A percentile compares a stretch with the other conserved stretches of the same genome.
phyloP scores from a whole-genome alignment of 2,888 invertebrate genomes.

The Tolmerus cingulatus region DNA sequence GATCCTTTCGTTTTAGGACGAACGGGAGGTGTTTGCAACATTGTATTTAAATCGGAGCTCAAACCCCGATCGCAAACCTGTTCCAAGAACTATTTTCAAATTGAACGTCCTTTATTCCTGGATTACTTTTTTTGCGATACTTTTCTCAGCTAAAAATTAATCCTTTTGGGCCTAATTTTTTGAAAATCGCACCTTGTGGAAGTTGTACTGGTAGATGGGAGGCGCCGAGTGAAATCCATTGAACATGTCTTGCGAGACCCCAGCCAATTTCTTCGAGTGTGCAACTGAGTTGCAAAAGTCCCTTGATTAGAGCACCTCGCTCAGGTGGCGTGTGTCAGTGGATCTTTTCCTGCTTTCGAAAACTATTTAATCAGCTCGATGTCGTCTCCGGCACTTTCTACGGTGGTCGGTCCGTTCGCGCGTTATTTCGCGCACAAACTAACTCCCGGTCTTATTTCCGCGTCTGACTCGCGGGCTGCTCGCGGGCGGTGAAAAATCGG shows the following conservation, averaged over 20 bases:
- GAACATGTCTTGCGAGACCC: not conserved
- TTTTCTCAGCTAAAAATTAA: too few relatives aligned
- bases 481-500: not conserved
- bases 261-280: not conserved
- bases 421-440: not conserved
- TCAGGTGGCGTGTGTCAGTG: not conserved
- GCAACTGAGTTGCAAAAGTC: not conserved
- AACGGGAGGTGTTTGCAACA: too few relatives aligned
- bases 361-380: not conserved
- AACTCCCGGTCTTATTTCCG: not conserved
- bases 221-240: not conserved
- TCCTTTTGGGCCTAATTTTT: not conserved
- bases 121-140: too few relatives aligned
- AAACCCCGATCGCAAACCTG: too few relatives aligned
- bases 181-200: not conserved
- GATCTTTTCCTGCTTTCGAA: not conserved
- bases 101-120: too few relatives aligned
- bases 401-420: not conserved
- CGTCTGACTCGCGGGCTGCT: not conserved
- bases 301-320: not conserved
- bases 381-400: not conserved
- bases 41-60: too few relatives aligned
- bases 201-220: not conserved
- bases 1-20: too few relatives aligned
- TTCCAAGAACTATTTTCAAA: too few relatives aligned